Evolutionary conservation across 2,888 invertebrate genomes (phyloP), one percentile per base, ranked within the genome.

Genomic region (Congeria kusceri): DNA sequence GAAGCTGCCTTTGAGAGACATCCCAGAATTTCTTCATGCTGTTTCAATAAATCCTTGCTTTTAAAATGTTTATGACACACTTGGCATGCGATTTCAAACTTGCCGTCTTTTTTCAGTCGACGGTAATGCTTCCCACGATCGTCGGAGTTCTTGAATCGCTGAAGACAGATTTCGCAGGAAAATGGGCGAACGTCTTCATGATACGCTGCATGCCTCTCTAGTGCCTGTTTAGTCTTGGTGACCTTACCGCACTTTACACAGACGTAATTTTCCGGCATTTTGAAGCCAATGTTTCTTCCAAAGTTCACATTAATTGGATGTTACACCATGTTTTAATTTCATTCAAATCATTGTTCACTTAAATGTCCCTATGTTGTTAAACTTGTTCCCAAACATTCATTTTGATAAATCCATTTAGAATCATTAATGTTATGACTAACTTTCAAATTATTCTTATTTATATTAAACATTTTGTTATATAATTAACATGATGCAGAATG

Each of bases 11-110:
- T 23, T 3, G 23, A 0, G 13, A 32, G 56, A 39, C 80, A 80
- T 4, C 80, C 80, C 11, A 80, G 63, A 73, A 80, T 80, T 23
- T 65, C 76, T 5, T 57, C 23, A 66, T 80, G 80, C 27, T 77
- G 76, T 9, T 57, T 25, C 11, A 76, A 58, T 1, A 80, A 46
- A 1, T 58, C 66, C 9, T 69, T 49, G 49, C 61, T 62, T 58
- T 69, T 80, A 53, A 80, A 80, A 68, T 80, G 80, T 39, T 80
- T 80, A 49, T 80, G 80, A 57, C 80, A 80, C 3, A 68, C 61
- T 7, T 53, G 49, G 18, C 80, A 80, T 7, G 80, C 80, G 58
- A 59, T 59, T 7, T 61, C 46, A 32, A 66, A 76, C 47, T 80
- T 80, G 15, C 76, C 73, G 62, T 80, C 80, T 23, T 57, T 32